These are phyloP conservation scores for Pasiphila rectangulata DNA, from an alignment of 2,888 invertebrate species.

Conservation along the genomic window DNA sequence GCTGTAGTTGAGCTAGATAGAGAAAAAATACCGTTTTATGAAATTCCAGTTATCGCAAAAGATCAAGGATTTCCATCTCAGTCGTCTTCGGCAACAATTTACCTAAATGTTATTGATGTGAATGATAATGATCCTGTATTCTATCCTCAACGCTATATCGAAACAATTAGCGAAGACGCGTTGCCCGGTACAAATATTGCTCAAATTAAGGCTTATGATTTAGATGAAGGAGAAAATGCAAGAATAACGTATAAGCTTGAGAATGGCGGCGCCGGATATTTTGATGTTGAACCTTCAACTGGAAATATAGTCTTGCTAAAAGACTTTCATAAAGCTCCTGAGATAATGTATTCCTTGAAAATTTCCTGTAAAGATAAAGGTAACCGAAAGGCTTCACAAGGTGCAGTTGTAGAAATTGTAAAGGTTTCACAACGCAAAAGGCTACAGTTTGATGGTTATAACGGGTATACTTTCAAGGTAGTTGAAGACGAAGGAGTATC, in stretches of 20 bases:
- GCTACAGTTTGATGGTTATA: constrained; percentile 87
- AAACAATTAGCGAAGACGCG: constrained; percentile 86
- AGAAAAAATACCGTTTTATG: constrained; percentile 88
- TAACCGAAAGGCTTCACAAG: constrained; percentile 85
- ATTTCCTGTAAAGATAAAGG: constrained; percentile 92
- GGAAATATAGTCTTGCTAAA: constrained; percentile 87
- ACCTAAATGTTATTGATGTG: constrained; percentile 89
- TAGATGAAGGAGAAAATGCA: constrained; percentile 94
- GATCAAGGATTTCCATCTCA: constrained; percentile 95
- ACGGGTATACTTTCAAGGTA: constrained; percentile 90
- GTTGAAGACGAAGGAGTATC: constrained; percentile 88
- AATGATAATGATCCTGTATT: constrained; percentile 96
- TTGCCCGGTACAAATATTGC: constrained; percentile 84
- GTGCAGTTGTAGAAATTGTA: constrained; percentile 90
- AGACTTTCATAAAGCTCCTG: constrained; percentile 83
- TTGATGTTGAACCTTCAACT: constrained; percentile 88
- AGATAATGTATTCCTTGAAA: constrained; percentile 86
- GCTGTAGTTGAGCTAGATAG: constrained; percentile 90
- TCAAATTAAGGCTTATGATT: constrained; percentile 90
- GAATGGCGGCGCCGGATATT: constrained; percentile 89
- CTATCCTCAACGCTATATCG: constrained; percentile 93
- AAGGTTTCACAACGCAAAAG: constrained; percentile 86
- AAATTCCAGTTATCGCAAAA: constrained; percentile 91
- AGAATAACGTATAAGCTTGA: constrained; percentile 89
- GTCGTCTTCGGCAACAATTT: constrained; percentile 93